These are phyloP conservation scores for Cheilosia soror DNA, from an alignment of 2,888 invertebrate genomes.

Conservation along the genomic window DNA sequence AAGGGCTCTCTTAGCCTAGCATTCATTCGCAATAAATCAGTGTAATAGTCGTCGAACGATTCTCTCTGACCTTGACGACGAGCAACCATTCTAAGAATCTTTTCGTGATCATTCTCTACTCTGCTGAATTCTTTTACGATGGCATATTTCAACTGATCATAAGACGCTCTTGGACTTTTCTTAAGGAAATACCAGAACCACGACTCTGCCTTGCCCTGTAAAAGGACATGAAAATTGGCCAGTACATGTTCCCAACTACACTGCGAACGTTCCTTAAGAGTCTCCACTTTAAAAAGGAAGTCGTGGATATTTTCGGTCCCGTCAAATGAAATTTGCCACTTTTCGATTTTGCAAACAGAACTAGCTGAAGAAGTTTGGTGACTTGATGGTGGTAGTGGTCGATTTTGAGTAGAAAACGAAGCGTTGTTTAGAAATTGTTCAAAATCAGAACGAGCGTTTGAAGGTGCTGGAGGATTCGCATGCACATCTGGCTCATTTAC, in stretches of 20 bases:
- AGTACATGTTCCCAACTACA: not conserved
- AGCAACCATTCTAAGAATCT: not conserved
- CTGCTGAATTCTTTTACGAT: not conserved
- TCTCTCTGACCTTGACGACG: constrained; percentile 2
- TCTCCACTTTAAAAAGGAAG: not conserved
- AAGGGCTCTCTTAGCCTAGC: not conserved
- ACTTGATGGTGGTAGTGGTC: not conserved
- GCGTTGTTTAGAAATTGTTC: constrained; percentile 3
- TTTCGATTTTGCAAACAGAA: not conserved
- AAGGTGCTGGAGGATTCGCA: constrained; percentile 3
- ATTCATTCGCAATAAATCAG: not conserved
- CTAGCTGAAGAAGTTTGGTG: constrained; percentile 2
- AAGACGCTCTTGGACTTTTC: not conserved
- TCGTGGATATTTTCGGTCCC: not conserved
- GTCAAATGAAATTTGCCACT: not conserved
- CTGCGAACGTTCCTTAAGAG: not conserved
- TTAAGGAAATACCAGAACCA: not conserved
- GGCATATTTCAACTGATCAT: not conserved
- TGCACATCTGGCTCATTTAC: not conserved
- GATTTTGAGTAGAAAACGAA: not conserved
- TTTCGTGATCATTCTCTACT: constrained; percentile 1
- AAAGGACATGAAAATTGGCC: not conserved
- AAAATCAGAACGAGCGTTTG: constrained; percentile 8
- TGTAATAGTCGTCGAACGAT: constrained; percentile 2
- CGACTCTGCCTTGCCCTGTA: not conserved